Evolutionary conservation across 2,113 vertebrate species (phyloP), one percentile per base, ranked within the genome.

Genomic region (Gavialis gangeticus): DNA sequence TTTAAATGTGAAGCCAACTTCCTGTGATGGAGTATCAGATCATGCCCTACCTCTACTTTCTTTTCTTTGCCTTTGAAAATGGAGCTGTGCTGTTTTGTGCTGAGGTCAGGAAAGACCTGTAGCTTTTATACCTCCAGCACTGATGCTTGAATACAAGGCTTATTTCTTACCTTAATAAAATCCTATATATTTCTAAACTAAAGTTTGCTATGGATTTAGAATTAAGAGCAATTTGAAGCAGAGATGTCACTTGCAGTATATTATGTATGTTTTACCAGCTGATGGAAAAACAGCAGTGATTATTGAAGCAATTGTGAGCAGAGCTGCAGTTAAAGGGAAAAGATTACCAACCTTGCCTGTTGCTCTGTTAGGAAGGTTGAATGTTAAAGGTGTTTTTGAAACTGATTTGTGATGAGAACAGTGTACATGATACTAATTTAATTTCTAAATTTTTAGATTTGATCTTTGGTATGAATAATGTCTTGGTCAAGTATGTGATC

Each of bases 301-400:
- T 85, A 66, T 16, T 93, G 78, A 89, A 64, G 83, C 83, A 81
- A 85, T 54, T 66, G 73, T 71, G 78, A 87, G 75, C 34, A 94
- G 73, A 78, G 75, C 84, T 91, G 80, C 0, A 1, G 34, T 79
- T 64, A 4, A 57, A 71, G 34, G 34, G 27, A 58, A 69, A 5
- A 34, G 28, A 11, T n/a, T 78, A n/a, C 80, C 73, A 37, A 4
- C 0, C 83, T 83, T 87, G 59, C 16, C 81, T 24, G 4, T 25
- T 85, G 75, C 18, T 79, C 24, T 22, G 2, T 25, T 37, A 81
- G 69, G 75, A 67, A 10, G 15, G 46, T 66, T 57, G 24, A 75
- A 58, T 22, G 75, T 71, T 59, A 80, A 75, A 18, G 54, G 76
- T 21, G 11, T 25, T 57, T 93, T 69, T 69, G 5, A 5, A 11